Evolutionary conservation across 2,797 vertebrate genomes (phyloP), one percentile per base, ranked within the genome.

Genomic region (Prionace glauca): DNA sequence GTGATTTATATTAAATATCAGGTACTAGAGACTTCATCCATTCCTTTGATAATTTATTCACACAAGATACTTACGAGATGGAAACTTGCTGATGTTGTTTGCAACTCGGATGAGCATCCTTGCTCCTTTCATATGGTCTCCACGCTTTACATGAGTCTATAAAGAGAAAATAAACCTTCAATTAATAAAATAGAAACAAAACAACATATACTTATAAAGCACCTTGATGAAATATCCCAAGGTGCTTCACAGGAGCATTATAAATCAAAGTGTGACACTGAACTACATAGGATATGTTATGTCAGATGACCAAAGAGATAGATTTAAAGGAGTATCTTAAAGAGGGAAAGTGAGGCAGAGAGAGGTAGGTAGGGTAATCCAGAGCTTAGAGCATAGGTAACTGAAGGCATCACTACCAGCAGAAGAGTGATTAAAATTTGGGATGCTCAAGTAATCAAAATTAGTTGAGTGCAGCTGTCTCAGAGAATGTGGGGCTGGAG

Each of bases 11-110:
- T 56, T 56, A 56, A 56, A 56, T 56, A 56, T 56, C 50, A 4
- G 50, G 50, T 56, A 56, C 50, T 56, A 56, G 50, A 56, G 5
- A 7, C 50, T 56, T 56, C 50, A 56, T 56, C 50, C 50, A 56
- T 56, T 56, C 50, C 50, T 56, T 56, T 56, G 50, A 56, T 56
- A 56, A 56, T 72, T 22, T 5, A 67, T 32, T 90, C 32, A 86
- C n/a, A 60, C 60, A 14, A 41, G 81, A 92, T 92, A 98, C 99
- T 99, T 97, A 99, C 99, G 99, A 22, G 98, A 98, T 0, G 99
- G 98, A 96, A 99, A 99, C 96, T 98, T 99, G 99, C 99, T 99
- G 96, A 99, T 99, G 96, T 99, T 99, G 98, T 99, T 99, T 96
- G 99, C 98, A 41, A 99, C 99, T 0, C 99, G 98, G 74, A 99